phyloP scores from a whole-genome alignment of 2,797 vertebrate genomes.

The Sternotherus odoratus region DNA sequence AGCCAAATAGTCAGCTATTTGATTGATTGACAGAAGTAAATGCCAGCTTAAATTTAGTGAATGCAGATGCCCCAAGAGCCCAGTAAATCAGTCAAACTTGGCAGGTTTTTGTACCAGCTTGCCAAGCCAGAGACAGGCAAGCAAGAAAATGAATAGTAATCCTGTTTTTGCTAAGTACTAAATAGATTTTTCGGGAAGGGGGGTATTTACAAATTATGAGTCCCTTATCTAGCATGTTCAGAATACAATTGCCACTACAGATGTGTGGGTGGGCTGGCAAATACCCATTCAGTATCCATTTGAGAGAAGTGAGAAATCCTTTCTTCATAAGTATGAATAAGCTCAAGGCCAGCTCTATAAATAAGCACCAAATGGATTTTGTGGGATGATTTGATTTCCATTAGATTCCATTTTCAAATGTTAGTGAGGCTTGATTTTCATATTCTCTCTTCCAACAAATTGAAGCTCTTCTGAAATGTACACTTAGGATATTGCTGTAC shows the following conservation, averaged over 20 bases:
- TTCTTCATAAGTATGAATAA: constrained; percentile 42
- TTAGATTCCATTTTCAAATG: constrained; percentile 57
- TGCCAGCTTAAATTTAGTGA: not conserved
- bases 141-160: constrained; percentile 38
- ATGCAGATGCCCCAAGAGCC: not conserved
- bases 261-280: constrained; percentile 23
- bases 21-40: constrained; percentile 20
- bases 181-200: not conserved
- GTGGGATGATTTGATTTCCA: constrained; percentile 50
- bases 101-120: constrained; percentile 4
- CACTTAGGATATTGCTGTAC: not conserved
- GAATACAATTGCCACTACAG: constrained; percentile 29
- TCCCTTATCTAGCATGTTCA: constrained; percentile 21
- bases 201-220: constrained; percentile 30
- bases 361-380: constrained; percentile 64
- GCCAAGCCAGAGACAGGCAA: constrained; percentile 25
- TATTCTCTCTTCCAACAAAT: constrained; percentile 46
- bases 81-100: not conserved
- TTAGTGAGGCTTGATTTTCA: constrained; percentile 39
- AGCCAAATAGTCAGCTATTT: not conserved
- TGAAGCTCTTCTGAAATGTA: constrained; percentile 20
- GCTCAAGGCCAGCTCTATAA: constrained; percentile 32
- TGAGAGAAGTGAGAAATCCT: constrained; percentile 5
- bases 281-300: constrained; percentile 34
- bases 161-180: not conserved